Evolutionary conservation across 2,113 vertebrate genomes (phyloP).

Genomic region (Leuciscus idus): DNA sequence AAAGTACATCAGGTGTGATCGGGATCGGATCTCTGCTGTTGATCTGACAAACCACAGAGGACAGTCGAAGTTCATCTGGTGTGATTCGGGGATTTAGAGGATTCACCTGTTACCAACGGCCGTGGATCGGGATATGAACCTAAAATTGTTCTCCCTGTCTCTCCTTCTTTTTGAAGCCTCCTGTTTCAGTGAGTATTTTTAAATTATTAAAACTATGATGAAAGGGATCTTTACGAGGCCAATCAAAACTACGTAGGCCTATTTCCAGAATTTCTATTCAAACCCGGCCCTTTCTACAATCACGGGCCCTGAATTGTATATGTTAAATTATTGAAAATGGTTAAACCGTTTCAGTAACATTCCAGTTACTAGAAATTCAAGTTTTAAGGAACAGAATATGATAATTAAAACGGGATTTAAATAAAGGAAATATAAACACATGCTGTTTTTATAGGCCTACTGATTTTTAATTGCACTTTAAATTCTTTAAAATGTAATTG

Average conservation of each 20-base stretch:
- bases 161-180: slow-evolving; percentile 5
- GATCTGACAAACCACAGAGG: not conserved
- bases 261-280: not conserved
- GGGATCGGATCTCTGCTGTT: not conserved
- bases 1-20: not conserved
- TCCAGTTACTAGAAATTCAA: too few species aligned
- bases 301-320: too few species aligned
- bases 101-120: not conserved
- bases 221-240: not conserved
- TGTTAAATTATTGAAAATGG: too few species aligned
- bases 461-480: not conserved
- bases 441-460: not conserved
- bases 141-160: not conserved
- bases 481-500: not conserved
- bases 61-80: not conserved
- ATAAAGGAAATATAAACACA: not conserved
- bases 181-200: slow-evolving; percentile 10
- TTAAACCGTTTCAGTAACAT: too few species aligned
- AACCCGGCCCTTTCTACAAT: too few species aligned
- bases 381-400: too few species aligned
- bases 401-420: not conserved
- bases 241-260: not conserved
- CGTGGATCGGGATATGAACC: not conserved
- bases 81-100: not conserved
- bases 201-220: not conserved